Evolutionary conservation across 2,113 vertebrate genomes (phyloP).

Genomic region (Rhabdornis inornatus): DNA sequence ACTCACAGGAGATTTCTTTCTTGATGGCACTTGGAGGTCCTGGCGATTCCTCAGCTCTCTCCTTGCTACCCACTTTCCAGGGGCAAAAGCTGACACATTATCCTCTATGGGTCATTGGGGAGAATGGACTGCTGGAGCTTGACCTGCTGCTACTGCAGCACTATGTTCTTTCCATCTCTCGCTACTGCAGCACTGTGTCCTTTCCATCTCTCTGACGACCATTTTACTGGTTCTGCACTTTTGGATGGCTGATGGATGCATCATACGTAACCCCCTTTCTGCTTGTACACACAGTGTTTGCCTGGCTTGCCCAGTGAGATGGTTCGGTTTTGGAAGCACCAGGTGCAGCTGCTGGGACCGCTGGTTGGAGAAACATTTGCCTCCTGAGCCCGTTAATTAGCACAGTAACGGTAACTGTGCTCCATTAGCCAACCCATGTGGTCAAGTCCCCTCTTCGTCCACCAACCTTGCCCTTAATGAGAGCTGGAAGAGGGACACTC

Average conservation of each 20-base stretch:
- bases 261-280: background rate
- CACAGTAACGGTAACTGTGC: constrained; percentile 70
- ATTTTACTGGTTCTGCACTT: background rate
- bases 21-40: background rate
- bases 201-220: background rate
- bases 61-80: background rate
- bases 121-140: background rate
- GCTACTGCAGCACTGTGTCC: background rate
- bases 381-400: constrained; percentile 76
- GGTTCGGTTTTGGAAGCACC: constrained; percentile 50
- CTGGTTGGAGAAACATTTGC: constrained; percentile 56
- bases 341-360: constrained; percentile 49
- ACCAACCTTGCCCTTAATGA: constrained; percentile 86
- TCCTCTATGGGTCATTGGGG: background rate
- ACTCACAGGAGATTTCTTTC: background rate
- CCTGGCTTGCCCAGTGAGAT: background rate
- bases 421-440: constrained; percentile 75
- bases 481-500: constrained; percentile 85
- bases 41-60: background rate
- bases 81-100: background rate
- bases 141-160: background rate
- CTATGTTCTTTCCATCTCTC: background rate
- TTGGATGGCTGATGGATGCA: background rate
- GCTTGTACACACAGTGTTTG: background rate
- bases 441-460: constrained; percentile 64